Percentiles rank a stretch among this genome's conserved stretches.
Evolutionary conservation across 1,140 invertebrate species (phyloP).

Genomic region (Chrysomallon squamiferum): DNA sequence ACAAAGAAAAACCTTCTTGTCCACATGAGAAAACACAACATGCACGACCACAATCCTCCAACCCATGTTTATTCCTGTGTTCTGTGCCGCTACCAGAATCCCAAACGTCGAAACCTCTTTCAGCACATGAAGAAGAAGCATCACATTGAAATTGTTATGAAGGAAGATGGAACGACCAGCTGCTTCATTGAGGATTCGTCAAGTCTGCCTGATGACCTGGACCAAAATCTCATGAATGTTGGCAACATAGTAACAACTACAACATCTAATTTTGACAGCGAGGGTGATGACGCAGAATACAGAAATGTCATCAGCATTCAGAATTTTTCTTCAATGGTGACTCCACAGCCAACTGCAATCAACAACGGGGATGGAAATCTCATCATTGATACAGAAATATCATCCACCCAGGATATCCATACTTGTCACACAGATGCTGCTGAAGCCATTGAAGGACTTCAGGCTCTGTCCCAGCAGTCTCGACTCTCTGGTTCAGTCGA

Average conservation of each 20-base stretch:
- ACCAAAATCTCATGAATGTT: slow-evolving; percentile 33
- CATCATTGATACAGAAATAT: neutral
- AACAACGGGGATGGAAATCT: slow-evolving; percentile 8
- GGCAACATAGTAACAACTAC: slow-evolving; percentile 40
- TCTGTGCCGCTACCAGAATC: slow-evolving; percentile 56
- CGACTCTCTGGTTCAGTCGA: slow-evolving; percentile 31
- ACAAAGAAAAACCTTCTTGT: slow-evolving; percentile 58
- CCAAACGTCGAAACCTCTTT: slow-evolving; percentile 53
- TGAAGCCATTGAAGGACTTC: slow-evolving; percentile 56
- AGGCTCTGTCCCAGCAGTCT: slow-evolving; percentile 52
- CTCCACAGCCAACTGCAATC: slow-evolving; percentile 18
- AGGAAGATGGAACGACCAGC: slow-evolving; percentile 51
- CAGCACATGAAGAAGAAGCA: slow-evolving; percentile 62
- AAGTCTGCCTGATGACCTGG: slow-evolving; percentile 2
- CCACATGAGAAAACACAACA: slow-evolving; percentile 61
- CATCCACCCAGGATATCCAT: neutral
- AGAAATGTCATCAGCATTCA: slow-evolving; percentile 28
- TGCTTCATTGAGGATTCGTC: slow-evolving; percentile 30
- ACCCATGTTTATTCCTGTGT: slow-evolving; percentile 59
- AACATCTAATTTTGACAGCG: slow-evolving; percentile 20
- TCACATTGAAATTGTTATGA: slow-evolving; percentile 55
- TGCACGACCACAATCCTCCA: slow-evolving; percentile 50
- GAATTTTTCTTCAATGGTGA: slow-evolving; percentile 29
- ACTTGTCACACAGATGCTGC: slow-evolving; percentile 44
- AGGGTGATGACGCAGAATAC: neutral